These are phyloP conservation scores for Ptychobarbus kaznakovi DNA, from an alignment of 2,797 vertebrate genomes.

Conservation along the genomic window DNA sequence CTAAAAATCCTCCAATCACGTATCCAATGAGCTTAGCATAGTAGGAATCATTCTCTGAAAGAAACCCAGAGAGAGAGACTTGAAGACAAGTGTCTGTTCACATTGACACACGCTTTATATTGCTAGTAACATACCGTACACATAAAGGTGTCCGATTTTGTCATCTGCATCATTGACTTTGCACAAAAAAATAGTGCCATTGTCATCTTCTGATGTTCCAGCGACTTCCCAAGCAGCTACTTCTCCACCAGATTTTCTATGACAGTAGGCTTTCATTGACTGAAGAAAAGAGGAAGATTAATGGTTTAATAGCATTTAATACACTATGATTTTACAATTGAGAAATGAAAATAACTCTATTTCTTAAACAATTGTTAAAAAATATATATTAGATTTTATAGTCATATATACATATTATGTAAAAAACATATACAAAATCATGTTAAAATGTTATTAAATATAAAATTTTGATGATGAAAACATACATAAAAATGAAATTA, in stretches of 20 bases:
- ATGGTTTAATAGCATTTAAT: neutral
- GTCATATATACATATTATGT: too few relatives aligned
- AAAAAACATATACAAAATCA: too few relatives aligned
- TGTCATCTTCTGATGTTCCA: conserved; percentile 36
- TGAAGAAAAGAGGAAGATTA: conserved; percentile 23
- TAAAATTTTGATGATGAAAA: neutral
- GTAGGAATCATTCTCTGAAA: conserved; percentile 47
- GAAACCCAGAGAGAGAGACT: neutral
- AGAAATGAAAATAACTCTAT: neutral
- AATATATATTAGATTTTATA: too few relatives aligned
- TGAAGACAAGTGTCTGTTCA: neutral
- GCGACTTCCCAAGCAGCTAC: conserved; percentile 59
- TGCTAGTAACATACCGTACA: conserved; percentile 54
- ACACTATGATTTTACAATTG: neutral
- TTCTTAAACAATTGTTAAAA: neutral
- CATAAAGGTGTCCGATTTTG: conserved; percentile 52
- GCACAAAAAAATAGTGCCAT: conserved; percentile 56
- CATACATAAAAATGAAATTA: neutral
- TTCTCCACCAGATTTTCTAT: neutral
- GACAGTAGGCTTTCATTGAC: conserved; percentile 58
- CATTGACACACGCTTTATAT: neutral
- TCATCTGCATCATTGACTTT: neutral
- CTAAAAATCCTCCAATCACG: conserved; percentile 65
- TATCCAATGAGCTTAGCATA: conserved; percentile 63
- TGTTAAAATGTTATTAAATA: neutral